phyloP scores from a whole-genome alignment of 2,888 invertebrate species.

The Meloe dianella region DNA sequence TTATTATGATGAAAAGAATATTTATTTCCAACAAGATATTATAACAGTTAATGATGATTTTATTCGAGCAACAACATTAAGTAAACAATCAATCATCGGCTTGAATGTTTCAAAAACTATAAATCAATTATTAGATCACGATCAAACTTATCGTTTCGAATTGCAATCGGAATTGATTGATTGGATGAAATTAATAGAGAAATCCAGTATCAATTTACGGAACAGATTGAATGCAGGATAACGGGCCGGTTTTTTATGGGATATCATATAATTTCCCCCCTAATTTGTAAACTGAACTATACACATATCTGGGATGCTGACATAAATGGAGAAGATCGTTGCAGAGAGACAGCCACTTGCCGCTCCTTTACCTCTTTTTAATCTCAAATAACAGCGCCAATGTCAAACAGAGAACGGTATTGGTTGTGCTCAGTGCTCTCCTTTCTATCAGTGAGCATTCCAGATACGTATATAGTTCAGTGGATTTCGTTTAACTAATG shows the following conservation, averaged over 20 bases:
- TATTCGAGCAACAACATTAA: background rate
- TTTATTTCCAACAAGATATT: constrained; percentile 2
- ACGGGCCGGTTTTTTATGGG: background rate
- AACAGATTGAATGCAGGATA: background rate
- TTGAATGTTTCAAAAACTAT: background rate
- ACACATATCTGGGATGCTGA: too few relatives aligned
- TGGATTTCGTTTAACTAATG: too few relatives aligned
- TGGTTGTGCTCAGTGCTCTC: too few relatives aligned
- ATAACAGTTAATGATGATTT: background rate
- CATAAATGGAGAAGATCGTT: too few relatives aligned
- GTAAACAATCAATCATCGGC: background rate
- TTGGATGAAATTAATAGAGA: background rate
- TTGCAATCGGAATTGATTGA: background rate
- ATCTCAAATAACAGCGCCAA: too few relatives aligned
- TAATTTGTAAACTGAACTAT: too few relatives aligned
- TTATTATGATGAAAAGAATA: background rate
- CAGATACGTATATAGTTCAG: too few relatives aligned
- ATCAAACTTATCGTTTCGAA: background rate
- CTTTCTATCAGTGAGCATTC: too few relatives aligned
- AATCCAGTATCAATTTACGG: background rate
- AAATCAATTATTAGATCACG: background rate
- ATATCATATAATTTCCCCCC: background rate
- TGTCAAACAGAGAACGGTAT: too few relatives aligned
- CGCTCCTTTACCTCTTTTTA: too few relatives aligned
- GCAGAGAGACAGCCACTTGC: too few relatives aligned